phyloP scores from a whole-genome alignment of 2,888 invertebrate species.

The Galeruca laticollis region DNA sequence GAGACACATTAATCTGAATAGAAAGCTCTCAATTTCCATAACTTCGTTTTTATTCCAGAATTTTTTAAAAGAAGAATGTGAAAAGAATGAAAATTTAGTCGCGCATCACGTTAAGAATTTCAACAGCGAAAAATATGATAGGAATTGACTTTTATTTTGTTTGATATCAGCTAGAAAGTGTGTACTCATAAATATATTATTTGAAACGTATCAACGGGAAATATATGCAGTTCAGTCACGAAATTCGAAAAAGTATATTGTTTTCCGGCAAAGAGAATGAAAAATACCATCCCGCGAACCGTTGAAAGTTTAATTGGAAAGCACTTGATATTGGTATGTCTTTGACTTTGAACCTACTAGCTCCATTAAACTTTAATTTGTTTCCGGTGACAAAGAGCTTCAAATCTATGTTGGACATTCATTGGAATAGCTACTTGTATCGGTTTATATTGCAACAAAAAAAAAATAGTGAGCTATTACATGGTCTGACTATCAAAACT shows the following conservation, averaged over 20 bases:
- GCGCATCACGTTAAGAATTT: too few species aligned
- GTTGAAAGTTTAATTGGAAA: slow-evolving; percentile 62
- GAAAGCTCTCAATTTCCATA: too few species aligned
- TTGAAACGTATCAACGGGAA: slow-evolving; percentile 1
- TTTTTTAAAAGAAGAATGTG: too few species aligned
- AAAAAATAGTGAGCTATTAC: too few species aligned
- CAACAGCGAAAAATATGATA: too few species aligned
- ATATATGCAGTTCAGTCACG: neutral
- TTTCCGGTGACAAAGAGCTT: slow-evolving; percentile 1
- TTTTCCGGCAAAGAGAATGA: slow-evolving; percentile 50
- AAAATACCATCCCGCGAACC: slow-evolving; percentile 54
- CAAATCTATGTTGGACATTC: neutral
- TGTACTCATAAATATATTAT: slow-evolving; percentile 4
- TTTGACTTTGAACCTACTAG: slow-evolving; percentile 53
- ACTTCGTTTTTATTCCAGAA: too few species aligned
- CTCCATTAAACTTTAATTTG: neutral
- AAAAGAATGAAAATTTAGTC: too few species aligned
- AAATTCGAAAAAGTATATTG: slow-evolving; percentile 45
- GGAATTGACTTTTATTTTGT: too few species aligned
- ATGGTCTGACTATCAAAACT: too few species aligned
- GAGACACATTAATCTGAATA: too few species aligned
- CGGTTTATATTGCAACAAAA: neutral
- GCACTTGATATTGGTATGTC: slow-evolving; percentile 57
- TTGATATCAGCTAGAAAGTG: too few species aligned
- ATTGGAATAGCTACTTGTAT: too few species aligned